Percentiles rank a stretch among this genome's conserved stretches.
Evolutionary conservation across 1,140 invertebrate species (phyloP).

Genomic region (Hetaerina americana): DNA sequence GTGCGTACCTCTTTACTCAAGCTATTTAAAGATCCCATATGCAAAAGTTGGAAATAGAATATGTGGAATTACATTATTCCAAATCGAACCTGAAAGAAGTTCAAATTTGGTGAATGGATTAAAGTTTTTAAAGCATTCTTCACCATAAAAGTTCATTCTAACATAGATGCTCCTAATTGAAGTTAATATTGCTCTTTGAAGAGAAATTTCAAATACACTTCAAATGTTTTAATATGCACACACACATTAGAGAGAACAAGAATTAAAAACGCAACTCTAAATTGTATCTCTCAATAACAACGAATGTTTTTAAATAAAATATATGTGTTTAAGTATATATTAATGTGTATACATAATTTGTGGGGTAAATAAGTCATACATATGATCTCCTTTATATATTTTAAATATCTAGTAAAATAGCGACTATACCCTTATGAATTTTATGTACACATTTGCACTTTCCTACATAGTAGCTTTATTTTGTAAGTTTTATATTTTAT

Average conservation of each 20-base stretch:
- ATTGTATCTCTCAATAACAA: not conserved
- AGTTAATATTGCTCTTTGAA: not conserved
- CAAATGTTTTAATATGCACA: not conserved
- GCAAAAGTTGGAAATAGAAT: not conserved
- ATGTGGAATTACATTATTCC: not conserved
- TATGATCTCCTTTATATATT: not conserved
- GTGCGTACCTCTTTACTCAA: not conserved
- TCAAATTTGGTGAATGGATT: not conserved
- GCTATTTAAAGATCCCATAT: not conserved
- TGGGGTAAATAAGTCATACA: not conserved
- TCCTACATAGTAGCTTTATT: not conserved
- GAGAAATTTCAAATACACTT: not conserved
- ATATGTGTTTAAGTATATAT: not conserved
- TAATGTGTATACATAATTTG: not conserved
- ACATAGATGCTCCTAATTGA: not conserved
- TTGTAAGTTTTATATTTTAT: not conserved
- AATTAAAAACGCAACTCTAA: not conserved
- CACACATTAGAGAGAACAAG: not conserved
- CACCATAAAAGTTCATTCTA: not conserved
- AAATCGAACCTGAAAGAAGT: not conserved
- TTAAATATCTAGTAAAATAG: constrained; percentile 1
- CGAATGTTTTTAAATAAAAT: not conserved
- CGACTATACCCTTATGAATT: not conserved
- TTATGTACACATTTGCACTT: not conserved
- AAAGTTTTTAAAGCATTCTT: not conserved